Evolutionary conservation across 2,797 vertebrate species (phyloP).

Genomic region (Pseudopleuronectes americanus): DNA sequence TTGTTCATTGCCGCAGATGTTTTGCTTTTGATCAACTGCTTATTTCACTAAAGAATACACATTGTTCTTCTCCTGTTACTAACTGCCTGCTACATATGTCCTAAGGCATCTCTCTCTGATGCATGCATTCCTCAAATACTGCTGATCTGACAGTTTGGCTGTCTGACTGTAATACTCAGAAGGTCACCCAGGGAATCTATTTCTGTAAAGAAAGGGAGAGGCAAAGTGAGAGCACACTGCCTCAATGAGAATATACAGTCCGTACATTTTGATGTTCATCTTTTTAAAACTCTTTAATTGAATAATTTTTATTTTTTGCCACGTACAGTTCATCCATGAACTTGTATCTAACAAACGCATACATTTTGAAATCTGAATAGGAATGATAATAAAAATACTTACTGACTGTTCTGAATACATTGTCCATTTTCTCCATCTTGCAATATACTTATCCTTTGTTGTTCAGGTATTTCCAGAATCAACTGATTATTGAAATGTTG

Average conservation of each 20-base stretch:
- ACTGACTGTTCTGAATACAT: too few relatives aligned
- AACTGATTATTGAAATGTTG: conserved; percentile 10
- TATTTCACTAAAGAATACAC: conserved; percentile 37
- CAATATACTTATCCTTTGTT: not conserved
- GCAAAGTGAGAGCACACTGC: conserved; percentile 10
- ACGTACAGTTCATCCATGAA: too few relatives aligned
- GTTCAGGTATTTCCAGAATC: not conserved
- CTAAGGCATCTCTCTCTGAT: conserved; percentile 43
- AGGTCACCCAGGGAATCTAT: conserved; percentile 70
- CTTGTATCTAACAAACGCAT: too few relatives aligned
- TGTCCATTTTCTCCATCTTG: too few relatives aligned
- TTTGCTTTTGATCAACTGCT: conserved; percentile 15
- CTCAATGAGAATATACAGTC: conserved; percentile 12
- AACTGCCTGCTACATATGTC: conserved; percentile 41
- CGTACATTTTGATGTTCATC: not conserved
- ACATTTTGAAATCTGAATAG: too few relatives aligned
- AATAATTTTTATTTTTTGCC: too few relatives aligned
- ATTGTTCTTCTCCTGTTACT: conserved; percentile 30
- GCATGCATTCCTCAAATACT: conserved; percentile 65
- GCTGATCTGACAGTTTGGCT: conserved; percentile 62
- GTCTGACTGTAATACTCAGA: conserved; percentile 68
- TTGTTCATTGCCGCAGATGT: conserved; percentile 6
- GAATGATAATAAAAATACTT: too few relatives aligned
- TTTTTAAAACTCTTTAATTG: too few relatives aligned
- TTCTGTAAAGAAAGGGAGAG: conserved; percentile 61